Conservation (phyloP, 2,113 vertebrate species). For the Colistium nudipinnis region DNA sequence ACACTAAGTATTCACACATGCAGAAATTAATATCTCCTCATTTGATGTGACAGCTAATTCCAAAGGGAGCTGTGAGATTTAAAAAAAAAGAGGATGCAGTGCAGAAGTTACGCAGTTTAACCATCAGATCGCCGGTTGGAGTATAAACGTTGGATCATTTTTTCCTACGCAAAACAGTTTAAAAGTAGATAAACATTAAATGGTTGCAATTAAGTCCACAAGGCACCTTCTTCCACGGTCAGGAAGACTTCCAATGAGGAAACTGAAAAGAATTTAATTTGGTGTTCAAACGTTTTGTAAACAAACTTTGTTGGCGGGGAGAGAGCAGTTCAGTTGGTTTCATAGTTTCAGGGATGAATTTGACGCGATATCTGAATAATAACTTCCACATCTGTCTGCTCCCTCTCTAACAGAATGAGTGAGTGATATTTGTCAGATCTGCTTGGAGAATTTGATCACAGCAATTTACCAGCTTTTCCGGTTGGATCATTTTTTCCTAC, state of each 20-base stretch:
- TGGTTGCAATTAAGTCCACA: not conserved
- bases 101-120: slow-evolving; percentile 11
- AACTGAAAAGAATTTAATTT: not conserved
- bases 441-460: slow-evolving; percentile 28
- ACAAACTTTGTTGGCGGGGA: not conserved
- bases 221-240: not conserved
- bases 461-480: slow-evolving; percentile 26
- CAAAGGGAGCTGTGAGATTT: slow-evolving; percentile 24
- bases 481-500: too few species aligned
- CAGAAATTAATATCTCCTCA: slow-evolving; percentile 44
- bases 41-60: slow-evolving; percentile 57
- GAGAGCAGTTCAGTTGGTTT: not conserved
- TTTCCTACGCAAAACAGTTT: not conserved
- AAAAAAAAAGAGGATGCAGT: slow-evolving; percentile 22
- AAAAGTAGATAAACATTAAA: slow-evolving; percentile 12
- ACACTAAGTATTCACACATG: slow-evolving; percentile 54
- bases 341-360: not conserved
- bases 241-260: too few species aligned
- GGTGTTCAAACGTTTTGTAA: not conserved
- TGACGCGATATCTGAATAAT: slow-evolving; percentile 9
- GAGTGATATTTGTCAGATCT: slow-evolving; percentile 24
- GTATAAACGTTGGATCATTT: slow-evolving; percentile 6
- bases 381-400: slow-evolving; percentile 15
- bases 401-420: slow-evolving; percentile 12
- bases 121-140: not conserved